phyloP scores from a whole-genome alignment of 2,888 invertebrate genomes.

The Antheraea assamensis region DNA sequence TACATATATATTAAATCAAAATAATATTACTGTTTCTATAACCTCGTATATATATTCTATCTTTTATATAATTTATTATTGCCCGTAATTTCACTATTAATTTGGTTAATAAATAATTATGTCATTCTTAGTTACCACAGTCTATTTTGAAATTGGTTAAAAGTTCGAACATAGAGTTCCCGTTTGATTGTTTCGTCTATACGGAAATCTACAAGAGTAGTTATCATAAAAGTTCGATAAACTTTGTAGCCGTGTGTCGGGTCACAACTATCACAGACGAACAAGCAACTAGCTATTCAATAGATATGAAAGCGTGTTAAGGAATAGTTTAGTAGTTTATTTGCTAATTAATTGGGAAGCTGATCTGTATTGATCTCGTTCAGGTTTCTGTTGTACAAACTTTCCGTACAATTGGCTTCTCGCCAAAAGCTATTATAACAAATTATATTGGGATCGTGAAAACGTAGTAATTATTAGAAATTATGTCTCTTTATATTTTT shows the following conservation, averaged over 20 bases:
- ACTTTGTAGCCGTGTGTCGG: background rate
- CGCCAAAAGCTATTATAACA: background rate
- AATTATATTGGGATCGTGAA: background rate
- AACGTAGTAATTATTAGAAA: background rate
- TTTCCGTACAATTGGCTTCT: background rate
- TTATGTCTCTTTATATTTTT: background rate
- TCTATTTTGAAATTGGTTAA: too few species aligned
- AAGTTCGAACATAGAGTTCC: too few species aligned
- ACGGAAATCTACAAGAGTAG: too few species aligned
- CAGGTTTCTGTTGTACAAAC: background rate
- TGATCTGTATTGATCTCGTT: slow-evolving; percentile 1
- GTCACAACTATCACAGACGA: background rate
- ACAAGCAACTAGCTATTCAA: background rate
- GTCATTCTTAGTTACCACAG: too few species aligned
- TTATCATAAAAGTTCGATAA: background rate
- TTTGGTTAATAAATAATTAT: too few species aligned
- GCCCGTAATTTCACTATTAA: too few species aligned
- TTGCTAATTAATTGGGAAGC: slow-evolving; percentile 1
- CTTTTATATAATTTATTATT: too few species aligned
- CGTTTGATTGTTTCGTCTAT: too few species aligned
- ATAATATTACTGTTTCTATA: too few species aligned
- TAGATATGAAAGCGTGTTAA: background rate
- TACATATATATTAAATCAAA: too few species aligned
- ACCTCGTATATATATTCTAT: too few species aligned
- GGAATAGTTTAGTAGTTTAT: background rate